Evolutionary conservation across 2,888 invertebrate genomes (phyloP).

Genomic region (Alcis repandata): DNA sequence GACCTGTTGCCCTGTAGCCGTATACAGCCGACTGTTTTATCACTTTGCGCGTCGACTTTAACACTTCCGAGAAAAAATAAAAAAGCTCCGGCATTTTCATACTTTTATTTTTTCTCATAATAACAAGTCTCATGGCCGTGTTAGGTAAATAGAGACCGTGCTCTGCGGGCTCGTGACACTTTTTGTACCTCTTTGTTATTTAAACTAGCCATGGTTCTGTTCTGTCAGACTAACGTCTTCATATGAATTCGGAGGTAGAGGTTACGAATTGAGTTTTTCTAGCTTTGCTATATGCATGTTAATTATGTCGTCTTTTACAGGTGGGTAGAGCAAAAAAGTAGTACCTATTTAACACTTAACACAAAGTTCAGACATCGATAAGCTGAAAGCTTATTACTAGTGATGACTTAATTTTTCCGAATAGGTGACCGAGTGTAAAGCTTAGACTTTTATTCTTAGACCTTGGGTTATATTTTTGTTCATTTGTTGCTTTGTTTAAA

Average conservation of each 20-base stretch:
- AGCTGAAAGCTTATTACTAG: too few species aligned
- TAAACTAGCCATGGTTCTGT: conserved; percentile 25
- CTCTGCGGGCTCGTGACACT: conserved; percentile 50
- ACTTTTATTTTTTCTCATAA: conserved; percentile 45
- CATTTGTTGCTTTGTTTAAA: too few species aligned
- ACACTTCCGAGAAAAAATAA: conserved; percentile 69
- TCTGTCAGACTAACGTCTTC: conserved; percentile 25
- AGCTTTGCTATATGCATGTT: background rate
- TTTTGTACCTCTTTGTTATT: conserved; percentile 54
- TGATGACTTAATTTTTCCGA: too few species aligned
- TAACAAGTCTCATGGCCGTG: conserved; percentile 45
- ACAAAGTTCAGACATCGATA: too few species aligned
- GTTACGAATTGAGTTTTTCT: background rate
- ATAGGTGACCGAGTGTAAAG: too few species aligned
- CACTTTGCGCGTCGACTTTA: conserved; percentile 66
- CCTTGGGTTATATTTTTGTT: too few species aligned
- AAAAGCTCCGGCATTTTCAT: conserved; percentile 42
- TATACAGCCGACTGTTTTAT: conserved; percentile 68
- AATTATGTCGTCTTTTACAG: conserved; percentile 3
- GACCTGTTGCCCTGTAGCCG: conserved; percentile 75
- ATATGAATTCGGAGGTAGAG: conserved; percentile 14
- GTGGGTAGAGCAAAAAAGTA: too few species aligned
- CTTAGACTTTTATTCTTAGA: too few species aligned
- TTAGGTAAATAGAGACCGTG: conserved; percentile 52
- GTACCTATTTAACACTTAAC: too few species aligned